Evolutionary conservation across 2,888 invertebrate genomes (phyloP).

Genomic region (Pheosia tremula): DNA sequence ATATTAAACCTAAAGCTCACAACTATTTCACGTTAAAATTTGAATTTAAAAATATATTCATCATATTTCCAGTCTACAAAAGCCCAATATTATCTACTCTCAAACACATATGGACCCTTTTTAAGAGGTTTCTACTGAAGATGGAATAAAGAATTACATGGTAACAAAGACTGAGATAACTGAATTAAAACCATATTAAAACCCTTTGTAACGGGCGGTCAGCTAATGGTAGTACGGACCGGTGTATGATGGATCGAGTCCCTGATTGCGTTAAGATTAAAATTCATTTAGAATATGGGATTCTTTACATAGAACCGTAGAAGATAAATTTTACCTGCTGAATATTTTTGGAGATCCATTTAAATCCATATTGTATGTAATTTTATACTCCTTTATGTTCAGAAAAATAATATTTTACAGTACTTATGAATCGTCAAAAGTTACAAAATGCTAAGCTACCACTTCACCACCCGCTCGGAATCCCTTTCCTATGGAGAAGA

Average conservation of each 20-base stretch:
- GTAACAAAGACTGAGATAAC: constrained; percentile 73
- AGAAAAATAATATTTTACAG: too few species aligned
- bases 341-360: neutral
- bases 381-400: too few species aligned
- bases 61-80: neutral
- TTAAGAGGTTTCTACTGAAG: constrained; percentile 40
- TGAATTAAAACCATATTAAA: constrained; percentile 78
- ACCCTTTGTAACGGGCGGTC: constrained; percentile 65
- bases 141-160: constrained; percentile 64
- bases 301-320: constrained; percentile 10
- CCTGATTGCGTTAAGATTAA: constrained; percentile 53
- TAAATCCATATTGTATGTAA: neutral
- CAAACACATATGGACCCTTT: constrained; percentile 13
- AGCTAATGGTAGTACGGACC: constrained; percentile 47
- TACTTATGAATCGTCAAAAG: too few species aligned
- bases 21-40: too few species aligned
- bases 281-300: constrained; percentile 46
- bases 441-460: too few species aligned
- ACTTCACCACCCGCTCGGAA: too few species aligned
- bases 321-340: neutral
- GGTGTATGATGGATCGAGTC: constrained; percentile 70
- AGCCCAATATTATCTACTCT: neutral
- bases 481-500: too few species aligned
- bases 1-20: too few species aligned
- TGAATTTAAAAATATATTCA: too few species aligned